Evolutionary conservation across 53 echinoderm and acorn worm species (phyloP), one percentile per base, ranked within the genome.

Genomic region (Zoroaster sp.): DNA sequence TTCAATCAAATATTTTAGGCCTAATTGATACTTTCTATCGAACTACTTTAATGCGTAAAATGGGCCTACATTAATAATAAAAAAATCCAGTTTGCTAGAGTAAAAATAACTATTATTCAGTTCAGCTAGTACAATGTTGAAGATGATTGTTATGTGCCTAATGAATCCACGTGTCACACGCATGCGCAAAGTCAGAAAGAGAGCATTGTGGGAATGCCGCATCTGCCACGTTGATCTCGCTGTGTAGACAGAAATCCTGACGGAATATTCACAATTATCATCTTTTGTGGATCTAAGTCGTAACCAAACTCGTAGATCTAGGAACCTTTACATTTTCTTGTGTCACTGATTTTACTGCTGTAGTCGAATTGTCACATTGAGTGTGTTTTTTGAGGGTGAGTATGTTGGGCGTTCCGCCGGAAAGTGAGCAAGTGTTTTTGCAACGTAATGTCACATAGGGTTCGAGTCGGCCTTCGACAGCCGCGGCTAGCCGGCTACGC

Each of bases 131-230:
- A n/a, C n/a, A n/a, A n/a, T n/a, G n/a, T n/a, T n/a, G n/a, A n/a
- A n/a, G n/a, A n/a, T n/a, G n/a, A n/a, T n/a, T n/a, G n/a, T n/a
- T n/a, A n/a, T n/a, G n/a, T n/a, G n/a, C n/a, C n/a, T n/a, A n/a
- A n/a, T n/a, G n/a, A n/a, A n/a, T 77, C 78, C 35, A 85, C 85
- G 85, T 85, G 85, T 85, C 85, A 18, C 35, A 85, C 85, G 85
- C 85, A 85, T 85, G 85, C 85, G 85, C 85, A 85, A 85, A 69
- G 3, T 52, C 20, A 67, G 47, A 15, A 15, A 14, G 25, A 20
- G 4, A 34, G 85, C 35, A 85, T 85, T 71, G 71, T 85, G 85
- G 85, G 85, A 20, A 85, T 35, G 72, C 25, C 52, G 85, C 42
- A 17, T 49, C 7, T 85, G 85, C 85, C 85, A 85, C 85, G 85